Percentiles rank a stretch among this genome's conserved stretches.
These are phyloP conservation scores for Gavia stellata DNA, from an alignment of 2,113 vertebrate species.

Conservation along the genomic window DNA sequence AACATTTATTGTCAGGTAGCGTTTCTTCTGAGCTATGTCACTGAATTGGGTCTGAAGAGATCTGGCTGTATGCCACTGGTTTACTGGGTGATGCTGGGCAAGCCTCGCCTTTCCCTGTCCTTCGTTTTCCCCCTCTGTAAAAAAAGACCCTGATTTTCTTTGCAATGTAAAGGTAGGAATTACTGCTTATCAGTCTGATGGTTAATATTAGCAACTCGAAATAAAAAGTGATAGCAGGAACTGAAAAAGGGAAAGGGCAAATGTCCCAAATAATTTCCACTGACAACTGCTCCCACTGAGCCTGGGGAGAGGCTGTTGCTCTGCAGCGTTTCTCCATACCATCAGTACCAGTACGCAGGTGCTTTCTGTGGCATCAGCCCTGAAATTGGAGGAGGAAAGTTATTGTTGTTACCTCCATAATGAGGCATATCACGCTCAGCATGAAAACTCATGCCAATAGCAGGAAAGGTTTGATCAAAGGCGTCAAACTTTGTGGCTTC, in stretches of 20 bases:
- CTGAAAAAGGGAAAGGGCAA: neutral
- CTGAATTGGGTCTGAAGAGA: neutral
- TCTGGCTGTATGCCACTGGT: neutral
- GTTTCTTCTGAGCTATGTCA: neutral
- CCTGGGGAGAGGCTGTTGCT: neutral
- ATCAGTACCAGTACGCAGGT: neutral
- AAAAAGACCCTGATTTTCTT: neutral
- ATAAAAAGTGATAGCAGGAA: neutral
- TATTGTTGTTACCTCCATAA: neutral
- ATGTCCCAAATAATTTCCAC: neutral
- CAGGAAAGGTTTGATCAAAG: constrained; percentile 23
- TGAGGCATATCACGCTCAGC: neutral
- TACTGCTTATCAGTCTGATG: neutral
- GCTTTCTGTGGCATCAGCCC: neutral
- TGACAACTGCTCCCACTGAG: neutral
- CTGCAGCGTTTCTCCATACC: neutral
- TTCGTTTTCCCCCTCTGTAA: neutral
- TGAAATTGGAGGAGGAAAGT: neutral
- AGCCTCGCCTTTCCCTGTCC: neutral
- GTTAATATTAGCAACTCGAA: neutral
- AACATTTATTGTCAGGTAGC: neutral
- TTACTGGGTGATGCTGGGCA: neutral
- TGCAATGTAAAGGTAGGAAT: neutral
- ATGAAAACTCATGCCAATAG: neutral
- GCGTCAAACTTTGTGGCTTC: constrained; percentile 16